These are phyloP conservation scores for Scylla paramamosain DNA, from an alignment of 1,140 invertebrate species.

Conservation along the genomic window DNA sequence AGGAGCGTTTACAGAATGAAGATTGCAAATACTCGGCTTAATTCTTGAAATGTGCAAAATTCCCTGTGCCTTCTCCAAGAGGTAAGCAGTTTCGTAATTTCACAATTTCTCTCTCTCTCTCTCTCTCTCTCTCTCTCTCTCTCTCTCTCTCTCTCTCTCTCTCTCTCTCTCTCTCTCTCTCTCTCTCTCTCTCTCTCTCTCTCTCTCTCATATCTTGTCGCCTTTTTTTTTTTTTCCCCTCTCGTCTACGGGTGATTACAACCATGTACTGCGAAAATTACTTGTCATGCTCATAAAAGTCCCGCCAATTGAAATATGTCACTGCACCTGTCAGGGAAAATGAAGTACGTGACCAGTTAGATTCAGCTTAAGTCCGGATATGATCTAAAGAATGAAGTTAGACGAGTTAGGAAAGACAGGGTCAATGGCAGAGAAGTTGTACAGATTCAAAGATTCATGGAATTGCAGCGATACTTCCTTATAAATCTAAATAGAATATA, in stretches of 20 bases:
- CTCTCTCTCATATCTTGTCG: background rate
- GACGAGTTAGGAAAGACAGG: background rate
- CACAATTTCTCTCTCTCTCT: too few species aligned
- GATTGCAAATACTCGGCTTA: too few species aligned
- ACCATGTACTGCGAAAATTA: conserved; percentile 4
- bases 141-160: too few species aligned
- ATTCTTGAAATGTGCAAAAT: too few species aligned
- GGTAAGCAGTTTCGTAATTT: too few species aligned
- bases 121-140: too few species aligned
- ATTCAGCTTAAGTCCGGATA: background rate
- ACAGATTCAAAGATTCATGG: background rate
- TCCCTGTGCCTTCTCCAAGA: too few species aligned
- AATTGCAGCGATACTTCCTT: background rate
- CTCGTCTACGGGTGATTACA: conserved; percentile 1
- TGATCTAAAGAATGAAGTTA: background rate
- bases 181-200: too few species aligned
- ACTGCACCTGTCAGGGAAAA: background rate
- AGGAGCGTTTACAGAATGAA: too few species aligned
- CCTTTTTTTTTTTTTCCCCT: background rate
- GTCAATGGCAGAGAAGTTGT: background rate
- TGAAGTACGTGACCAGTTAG: background rate
- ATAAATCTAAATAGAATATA: too few species aligned
- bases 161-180: too few species aligned
- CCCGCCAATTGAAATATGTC: background rate
- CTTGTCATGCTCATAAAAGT: conserved; percentile 14